Evolutionary conservation across 2,113 vertebrate genomes (phyloP).

Genomic region (Lynx canadensis): DNA sequence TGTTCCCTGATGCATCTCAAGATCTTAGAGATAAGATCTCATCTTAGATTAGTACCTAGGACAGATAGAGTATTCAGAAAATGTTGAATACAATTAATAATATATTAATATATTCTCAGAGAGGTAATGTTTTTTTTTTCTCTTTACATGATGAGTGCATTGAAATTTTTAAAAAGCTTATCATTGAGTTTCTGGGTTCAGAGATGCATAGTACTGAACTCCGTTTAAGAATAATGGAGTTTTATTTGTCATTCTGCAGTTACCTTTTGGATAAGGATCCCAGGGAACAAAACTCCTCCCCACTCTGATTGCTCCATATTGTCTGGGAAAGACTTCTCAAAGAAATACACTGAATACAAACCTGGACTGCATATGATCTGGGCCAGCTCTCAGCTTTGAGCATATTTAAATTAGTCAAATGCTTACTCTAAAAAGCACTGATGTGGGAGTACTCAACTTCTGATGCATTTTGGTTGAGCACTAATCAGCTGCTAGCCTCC

Average conservation of each 20-base stretch:
- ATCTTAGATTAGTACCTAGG: background rate
- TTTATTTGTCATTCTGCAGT: conserved; percentile 30
- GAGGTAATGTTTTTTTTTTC: background rate
- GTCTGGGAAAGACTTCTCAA: conserved; percentile 41
- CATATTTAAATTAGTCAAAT: conserved; percentile 70
- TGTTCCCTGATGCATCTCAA: background rate
- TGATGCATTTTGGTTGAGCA: conserved; percentile 41
- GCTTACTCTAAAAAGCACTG: conserved; percentile 54
- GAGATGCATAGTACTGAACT: background rate
- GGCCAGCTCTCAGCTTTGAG: conserved; percentile 15
- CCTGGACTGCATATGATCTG: conserved; percentile 46
- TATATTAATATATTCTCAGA: conserved; percentile 2
- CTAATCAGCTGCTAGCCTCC: conserved; percentile 57
- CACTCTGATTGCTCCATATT: conserved; percentile 45
- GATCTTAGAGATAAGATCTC: background rate
- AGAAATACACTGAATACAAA: conserved; percentile 60
- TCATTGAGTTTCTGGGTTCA: conserved; percentile 11
- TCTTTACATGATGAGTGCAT: background rate
- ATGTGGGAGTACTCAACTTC: conserved; percentile 49
- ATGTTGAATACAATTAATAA: background rate
- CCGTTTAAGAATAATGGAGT: background rate
- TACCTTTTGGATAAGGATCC: conserved; percentile 39
- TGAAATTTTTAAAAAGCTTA: background rate
- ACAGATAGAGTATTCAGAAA: background rate
- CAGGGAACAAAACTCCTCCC: conserved; percentile 33